These are phyloP conservation scores for Sciurus carolinensis DNA, from an alignment of 2,797 vertebrate genomes.

Conservation along the genomic window DNA sequence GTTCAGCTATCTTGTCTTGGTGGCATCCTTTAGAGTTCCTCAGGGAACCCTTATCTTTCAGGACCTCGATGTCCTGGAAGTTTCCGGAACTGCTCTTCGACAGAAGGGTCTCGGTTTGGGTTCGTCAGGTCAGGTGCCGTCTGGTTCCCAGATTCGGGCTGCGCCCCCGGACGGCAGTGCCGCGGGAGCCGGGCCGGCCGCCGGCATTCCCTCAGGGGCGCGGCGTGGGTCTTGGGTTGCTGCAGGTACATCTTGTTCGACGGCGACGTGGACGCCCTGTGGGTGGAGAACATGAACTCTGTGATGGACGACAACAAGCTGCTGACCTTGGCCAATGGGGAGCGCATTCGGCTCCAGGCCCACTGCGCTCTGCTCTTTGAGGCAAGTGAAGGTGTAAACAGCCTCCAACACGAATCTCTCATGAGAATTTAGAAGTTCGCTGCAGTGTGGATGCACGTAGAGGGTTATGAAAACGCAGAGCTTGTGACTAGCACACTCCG, in stretches of 20 bases:
- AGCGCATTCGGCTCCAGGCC: slow-evolving; percentile 95
- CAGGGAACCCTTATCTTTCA: not conserved
- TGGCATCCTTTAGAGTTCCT: not conserved
- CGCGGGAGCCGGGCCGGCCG: no score
- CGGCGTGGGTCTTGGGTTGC: not conserved
- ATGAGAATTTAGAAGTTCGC: not conserved
- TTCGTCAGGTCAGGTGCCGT: not conserved
- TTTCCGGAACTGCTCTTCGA: not conserved
- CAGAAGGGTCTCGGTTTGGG: not conserved
- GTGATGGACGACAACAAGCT: slow-evolving; percentile 99
- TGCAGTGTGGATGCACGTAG: no score
- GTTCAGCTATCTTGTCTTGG: not conserved
- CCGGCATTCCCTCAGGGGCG: no score
- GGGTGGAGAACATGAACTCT: slow-evolving; percentile 99
- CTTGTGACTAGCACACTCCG: not conserved
- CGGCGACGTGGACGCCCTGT: slow-evolving; percentile 98
- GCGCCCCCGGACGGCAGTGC: no score
- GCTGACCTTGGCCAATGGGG: slow-evolving; percentile 97
- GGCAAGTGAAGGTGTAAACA: slow-evolving; percentile 84
- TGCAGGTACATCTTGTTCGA: slow-evolving; percentile 98
- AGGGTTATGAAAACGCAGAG: not conserved
- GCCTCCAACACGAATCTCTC: not conserved
- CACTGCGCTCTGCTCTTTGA: slow-evolving; percentile 98
- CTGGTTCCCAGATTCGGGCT: no score
- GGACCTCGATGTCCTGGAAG: not conserved